These are phyloP conservation scores for Mirza zaza DNA, from an alignment of 2,113 vertebrate genomes.

Conservation along the genomic window DNA sequence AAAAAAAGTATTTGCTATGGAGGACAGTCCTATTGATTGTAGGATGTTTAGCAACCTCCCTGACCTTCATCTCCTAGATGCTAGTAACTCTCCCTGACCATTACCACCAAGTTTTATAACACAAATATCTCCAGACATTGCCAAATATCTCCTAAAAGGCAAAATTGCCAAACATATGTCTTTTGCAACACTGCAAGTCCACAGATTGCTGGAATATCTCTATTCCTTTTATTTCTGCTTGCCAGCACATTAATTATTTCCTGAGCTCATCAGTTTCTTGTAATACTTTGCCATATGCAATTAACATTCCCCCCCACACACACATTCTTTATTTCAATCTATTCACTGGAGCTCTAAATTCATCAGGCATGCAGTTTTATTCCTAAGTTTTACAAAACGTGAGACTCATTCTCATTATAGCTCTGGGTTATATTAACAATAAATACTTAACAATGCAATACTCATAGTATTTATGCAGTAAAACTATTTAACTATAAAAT, in stretches of 20 bases:
- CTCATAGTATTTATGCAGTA: background rate
- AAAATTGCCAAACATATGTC: background rate
- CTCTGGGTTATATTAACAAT: background rate
- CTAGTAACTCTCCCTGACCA: background rate
- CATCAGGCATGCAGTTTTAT: background rate
- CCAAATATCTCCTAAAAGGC: background rate
- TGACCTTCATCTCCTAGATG: too few relatives aligned
- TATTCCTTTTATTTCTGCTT: background rate
- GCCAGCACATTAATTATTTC: background rate
- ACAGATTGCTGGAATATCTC: background rate
- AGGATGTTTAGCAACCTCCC: background rate
- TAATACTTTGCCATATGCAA: background rate
- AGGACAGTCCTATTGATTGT: background rate
- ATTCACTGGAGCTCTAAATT: background rate
- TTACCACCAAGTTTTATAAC: background rate
- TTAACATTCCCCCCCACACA: fast-evolving
- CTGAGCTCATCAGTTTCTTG: background rate
- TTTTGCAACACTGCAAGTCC: background rate
- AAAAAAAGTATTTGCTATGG: background rate
- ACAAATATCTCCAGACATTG: background rate
- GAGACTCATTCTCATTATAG: background rate
- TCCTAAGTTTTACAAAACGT: background rate
- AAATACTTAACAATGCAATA: background rate
- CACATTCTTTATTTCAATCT: background rate
- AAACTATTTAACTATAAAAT: background rate